Evolutionary conservation across 2,888 invertebrate species (phyloP), one percentile per base, ranked within the genome.

Genomic region (Ornithoptera priamus): DNA sequence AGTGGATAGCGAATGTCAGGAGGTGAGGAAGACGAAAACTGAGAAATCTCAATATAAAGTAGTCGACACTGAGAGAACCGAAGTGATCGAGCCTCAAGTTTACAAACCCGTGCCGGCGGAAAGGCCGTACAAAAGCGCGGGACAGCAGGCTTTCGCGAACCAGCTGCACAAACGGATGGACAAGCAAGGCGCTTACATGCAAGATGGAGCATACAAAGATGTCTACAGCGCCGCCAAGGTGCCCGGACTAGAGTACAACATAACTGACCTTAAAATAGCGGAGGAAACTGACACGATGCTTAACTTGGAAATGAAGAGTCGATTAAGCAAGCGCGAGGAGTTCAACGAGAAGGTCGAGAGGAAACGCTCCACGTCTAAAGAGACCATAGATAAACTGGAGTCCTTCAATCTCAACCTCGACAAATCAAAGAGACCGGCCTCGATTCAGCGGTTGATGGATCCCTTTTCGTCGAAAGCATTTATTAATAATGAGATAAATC

Each of bases 161-260:
- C 92, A 93, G 81, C 88, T 88, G 85, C 93, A 93, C 73, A 93
- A 93, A 76, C 83, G 93, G 65, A 83, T 93, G 68, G 93, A 93
- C 77, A 89, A 89, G 72, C 91, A 92, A 81, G 93, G 93, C 57
- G 89, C 88, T 66, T 94, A 93, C 74, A 86, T 89, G 24, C 92
- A 92, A 71, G 93, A 93, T 73, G 85, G 88, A 56, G 88, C 90
- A 1, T 90, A 92, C 72, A 92, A 92, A 84, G 93, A 92, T 69
- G 88, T 90, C 0, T 92, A 90, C 76, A 91, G 89, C 72, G 89
- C 90, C 69, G 89, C 87, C 58, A 92, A 92, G 85, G 87, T 90
- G 1, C 78, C 90, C 46, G 89, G 89, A 65, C 82, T 88, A n/a
- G 93, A 93, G 81, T 92, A 91, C 74, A 88, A 85, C 63, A 89